Percentiles rank a stretch among this genome's conserved stretches.
These are phyloP conservation scores for Limnephilus marmoratus DNA, from an alignment of 2,888 invertebrate species.

Conservation along the genomic window DNA sequence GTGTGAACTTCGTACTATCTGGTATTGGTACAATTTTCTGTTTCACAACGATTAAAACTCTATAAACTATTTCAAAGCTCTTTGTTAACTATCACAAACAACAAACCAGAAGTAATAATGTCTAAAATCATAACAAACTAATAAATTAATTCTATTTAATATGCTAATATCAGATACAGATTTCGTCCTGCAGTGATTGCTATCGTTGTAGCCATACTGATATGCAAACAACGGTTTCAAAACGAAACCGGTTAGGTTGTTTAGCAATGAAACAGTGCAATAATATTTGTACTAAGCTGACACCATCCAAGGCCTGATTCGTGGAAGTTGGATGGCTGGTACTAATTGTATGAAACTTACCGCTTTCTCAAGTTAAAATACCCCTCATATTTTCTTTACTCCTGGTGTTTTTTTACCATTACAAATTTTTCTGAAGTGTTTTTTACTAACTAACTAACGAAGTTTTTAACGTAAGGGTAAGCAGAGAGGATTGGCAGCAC, in stretches of 20 bases:
- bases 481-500: no score
- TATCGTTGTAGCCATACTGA: not conserved
- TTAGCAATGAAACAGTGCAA: not conserved
- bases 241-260: not conserved
- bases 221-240: not conserved
- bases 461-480: no score
- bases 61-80: not conserved
- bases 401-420: not conserved
- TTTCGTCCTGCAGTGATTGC: not conserved
- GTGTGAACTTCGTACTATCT: not conserved
- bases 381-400: not conserved
- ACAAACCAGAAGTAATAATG: not conserved
- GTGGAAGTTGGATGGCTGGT: not conserved
- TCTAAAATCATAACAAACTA: not conserved
- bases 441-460: no score
- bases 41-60: not conserved
- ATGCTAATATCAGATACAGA: not conserved
- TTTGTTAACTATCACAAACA: not conserved
- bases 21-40: not conserved
- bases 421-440: no score
- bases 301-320: not conserved
- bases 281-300: not conserved
- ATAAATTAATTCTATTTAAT: not conserved
- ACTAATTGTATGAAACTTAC: not conserved
- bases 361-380: not conserved